phyloP scores from a whole-genome alignment of 2,888 invertebrate genomes.

The Priapulus caudatus region DNA sequence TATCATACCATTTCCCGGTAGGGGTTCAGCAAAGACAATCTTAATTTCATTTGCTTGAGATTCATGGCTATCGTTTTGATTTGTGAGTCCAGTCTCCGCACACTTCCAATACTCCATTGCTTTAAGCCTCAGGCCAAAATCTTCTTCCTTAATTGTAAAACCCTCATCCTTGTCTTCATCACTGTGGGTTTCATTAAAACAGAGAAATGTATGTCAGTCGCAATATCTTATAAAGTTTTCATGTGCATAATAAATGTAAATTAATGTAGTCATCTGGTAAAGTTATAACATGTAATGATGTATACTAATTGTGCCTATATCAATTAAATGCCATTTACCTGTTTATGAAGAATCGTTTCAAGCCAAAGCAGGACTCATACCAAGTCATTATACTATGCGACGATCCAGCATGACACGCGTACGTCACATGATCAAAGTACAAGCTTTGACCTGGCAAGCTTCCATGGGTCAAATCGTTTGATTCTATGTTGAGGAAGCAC shows the following conservation, averaged over 20 bases:
- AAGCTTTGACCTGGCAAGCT: conserved; percentile 20
- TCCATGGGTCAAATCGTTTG: not conserved
- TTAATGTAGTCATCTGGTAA: too few relatives aligned
- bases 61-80: conserved; percentile 18
- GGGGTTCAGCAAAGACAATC: conserved; percentile 41
- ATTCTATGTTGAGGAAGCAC: conserved; percentile 27
- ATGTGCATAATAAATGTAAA: too few relatives aligned
- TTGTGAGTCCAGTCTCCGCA: conserved; percentile 30
- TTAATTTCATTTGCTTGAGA: conserved; percentile 27
- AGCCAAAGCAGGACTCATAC: conserved; percentile 40
- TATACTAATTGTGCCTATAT: too few relatives aligned
- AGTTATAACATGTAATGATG: too few relatives aligned
- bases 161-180: conserved; percentile 37
- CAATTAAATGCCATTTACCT: conserved; percentile 26
- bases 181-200: conserved; percentile 24
- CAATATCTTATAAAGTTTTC: too few relatives aligned
- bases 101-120: conserved; percentile 42
- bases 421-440: conserved; percentile 41
- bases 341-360: conserved; percentile 38
- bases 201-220: too few relatives aligned
- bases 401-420: conserved; percentile 34
- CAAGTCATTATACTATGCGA: conserved; percentile 35
- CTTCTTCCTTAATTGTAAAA: conserved; percentile 34
- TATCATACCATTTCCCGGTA: conserved; percentile 31
- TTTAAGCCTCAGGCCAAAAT: conserved; percentile 39